phyloP scores from a whole-genome alignment of 2,797 vertebrate species.

The Mionectes olivaceus region DNA sequence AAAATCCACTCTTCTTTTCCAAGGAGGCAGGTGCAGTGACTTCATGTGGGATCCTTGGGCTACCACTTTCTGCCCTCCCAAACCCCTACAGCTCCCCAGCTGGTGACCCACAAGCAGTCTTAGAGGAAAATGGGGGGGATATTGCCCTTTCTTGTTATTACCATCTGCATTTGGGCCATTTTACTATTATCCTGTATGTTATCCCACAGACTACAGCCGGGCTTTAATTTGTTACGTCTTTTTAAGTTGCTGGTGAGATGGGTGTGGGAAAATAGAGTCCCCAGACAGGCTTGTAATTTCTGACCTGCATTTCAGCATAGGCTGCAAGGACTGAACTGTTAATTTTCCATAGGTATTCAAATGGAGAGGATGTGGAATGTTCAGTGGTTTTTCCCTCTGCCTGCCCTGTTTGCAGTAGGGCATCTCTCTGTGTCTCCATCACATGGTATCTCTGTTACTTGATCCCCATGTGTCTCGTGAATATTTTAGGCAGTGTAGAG shows the following conservation, averaged over 20 bases:
- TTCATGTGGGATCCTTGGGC: neutral
- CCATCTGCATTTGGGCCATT: neutral
- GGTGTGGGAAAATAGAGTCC: neutral
- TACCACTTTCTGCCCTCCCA: neutral
- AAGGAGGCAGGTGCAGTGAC: neutral
- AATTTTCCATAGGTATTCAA: fast-evolving
- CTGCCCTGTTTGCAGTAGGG: neutral
- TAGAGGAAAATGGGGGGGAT: neutral
- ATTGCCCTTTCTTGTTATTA: neutral
- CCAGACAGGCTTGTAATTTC: neutral
- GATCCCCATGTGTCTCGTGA: fast-evolving
- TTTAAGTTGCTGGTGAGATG: neutral
- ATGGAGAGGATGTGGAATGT: neutral
- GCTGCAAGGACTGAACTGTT: neutral
- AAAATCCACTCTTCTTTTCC: neutral
- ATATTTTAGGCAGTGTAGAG: neutral
- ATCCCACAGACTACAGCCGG: neutral
- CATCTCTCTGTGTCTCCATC: neutral
- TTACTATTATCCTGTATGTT: neutral
- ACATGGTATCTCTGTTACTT: neutral
- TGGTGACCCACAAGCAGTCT: neutral
- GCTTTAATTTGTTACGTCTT: neutral
- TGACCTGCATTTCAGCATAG: neutral
- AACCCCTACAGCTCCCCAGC: neutral
- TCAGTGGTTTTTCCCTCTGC: neutral